Evolutionary conservation across 1,140 invertebrate species (phyloP).

Genomic region (Saccostrea cuccullata): DNA sequence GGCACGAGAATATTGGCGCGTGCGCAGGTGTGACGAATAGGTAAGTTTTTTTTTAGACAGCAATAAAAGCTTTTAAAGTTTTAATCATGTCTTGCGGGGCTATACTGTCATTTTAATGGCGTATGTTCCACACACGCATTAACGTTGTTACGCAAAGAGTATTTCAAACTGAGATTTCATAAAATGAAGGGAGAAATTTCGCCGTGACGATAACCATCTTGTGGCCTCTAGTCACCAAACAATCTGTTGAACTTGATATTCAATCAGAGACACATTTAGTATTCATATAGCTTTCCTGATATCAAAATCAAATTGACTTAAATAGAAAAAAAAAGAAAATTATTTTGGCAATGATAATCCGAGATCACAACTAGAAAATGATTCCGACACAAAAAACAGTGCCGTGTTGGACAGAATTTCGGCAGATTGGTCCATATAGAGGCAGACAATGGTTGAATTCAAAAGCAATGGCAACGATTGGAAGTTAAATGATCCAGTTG

Average conservation of each 20-base stretch:
- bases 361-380: neutral
- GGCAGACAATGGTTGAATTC: neutral
- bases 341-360: neutral
- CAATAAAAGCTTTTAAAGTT: conserved; percentile 10
- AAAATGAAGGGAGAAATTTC: neutral
- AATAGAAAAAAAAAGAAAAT: neutral
- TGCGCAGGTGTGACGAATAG: conserved; percentile 16
- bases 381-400: neutral
- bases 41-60: conserved; percentile 11
- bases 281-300: conserved; percentile 16
- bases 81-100: conserved; percentile 11
- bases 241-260: conserved; percentile 27
- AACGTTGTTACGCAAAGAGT: conserved; percentile 16
- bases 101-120: conserved; percentile 19
- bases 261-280: conserved; percentile 25
- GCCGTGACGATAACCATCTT: neutral
- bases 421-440: neutral
- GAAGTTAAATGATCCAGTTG: neutral
- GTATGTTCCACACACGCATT: neutral
- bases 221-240: neutral
- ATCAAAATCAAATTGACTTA: neutral
- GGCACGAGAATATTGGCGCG: conserved; percentile 3
- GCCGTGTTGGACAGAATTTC: neutral
- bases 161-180: neutral
- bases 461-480: neutral